Evolutionary conservation across 2,113 vertebrate genomes (phyloP).

Genomic region (Trochalopteron elliotii): DNA sequence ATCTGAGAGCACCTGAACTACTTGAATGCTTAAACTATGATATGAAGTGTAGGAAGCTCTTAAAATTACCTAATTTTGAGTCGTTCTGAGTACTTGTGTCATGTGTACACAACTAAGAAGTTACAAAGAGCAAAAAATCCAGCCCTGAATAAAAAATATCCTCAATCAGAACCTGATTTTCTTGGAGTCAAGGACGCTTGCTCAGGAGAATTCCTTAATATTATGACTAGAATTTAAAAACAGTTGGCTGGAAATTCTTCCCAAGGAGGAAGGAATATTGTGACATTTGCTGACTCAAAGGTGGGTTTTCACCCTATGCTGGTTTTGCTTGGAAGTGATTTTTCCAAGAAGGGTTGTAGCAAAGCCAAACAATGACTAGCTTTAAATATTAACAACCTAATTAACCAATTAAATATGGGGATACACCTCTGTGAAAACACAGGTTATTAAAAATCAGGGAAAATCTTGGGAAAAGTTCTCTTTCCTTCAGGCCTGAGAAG

Average conservation of each 20-base stretch:
- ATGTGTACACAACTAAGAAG: not conserved
- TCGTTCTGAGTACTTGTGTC: not conserved
- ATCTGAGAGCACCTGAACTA: not conserved
- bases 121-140: not conserved
- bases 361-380: not conserved
- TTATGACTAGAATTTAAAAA: not conserved
- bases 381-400: not conserved
- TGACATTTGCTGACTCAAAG: not conserved
- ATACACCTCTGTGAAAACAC: not conserved
- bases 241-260: not conserved
- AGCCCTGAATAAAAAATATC: not conserved
- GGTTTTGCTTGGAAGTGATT: not conserved
- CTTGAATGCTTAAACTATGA: accelerated
- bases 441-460: not conserved
- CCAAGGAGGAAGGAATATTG: not conserved
- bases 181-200: not conserved
- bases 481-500: not conserved
- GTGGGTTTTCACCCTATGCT: not conserved
- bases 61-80: not conserved
- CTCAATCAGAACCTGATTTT: not conserved
- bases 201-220: not conserved
- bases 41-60: not conserved
- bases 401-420: not conserved
- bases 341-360: not conserved
- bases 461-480: not conserved